These are phyloP conservation scores for Brachionus sp. DNA, from an alignment of 1,140 invertebrate genomes.

Conservation along the genomic window DNA sequence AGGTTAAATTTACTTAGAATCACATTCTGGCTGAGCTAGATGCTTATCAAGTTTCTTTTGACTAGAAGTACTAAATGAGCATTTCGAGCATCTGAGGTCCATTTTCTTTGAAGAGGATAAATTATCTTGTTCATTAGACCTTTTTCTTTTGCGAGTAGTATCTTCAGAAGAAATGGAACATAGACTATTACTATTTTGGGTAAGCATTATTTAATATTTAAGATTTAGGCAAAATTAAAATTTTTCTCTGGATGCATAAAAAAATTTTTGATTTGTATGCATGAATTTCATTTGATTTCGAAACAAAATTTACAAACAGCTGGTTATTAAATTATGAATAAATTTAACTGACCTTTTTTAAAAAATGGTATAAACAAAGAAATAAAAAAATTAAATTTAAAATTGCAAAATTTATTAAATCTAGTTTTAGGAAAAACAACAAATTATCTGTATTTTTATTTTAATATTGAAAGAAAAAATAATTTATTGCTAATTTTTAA, in stretches of 20 bases:
- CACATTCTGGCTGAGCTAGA: neutral
- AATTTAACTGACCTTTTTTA: neutral
- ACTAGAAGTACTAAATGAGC: neutral
- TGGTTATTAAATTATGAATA: neutral
- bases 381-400: no score
- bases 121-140: neutral
- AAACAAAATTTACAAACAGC: slow-evolving; percentile 28
- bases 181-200: neutral
- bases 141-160: neutral
- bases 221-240: neutral
- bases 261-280: neutral
- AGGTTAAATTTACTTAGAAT: neutral
- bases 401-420: no score
- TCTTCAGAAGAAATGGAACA: neutral
- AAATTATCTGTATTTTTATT: no score
- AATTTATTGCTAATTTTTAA: no score
- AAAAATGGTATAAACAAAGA: no score
- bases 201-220: neutral
- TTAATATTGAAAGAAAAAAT: no score
- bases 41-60: slow-evolving; percentile 11
- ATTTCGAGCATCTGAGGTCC: neutral
- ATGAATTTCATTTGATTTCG: neutral
- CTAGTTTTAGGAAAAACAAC: no score
- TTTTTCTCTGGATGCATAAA: neutral
- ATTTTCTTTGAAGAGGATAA: neutral